Evolutionary conservation across 1,140 invertebrate genomes (phyloP).

Genomic region (Phortica variegata): DNA sequence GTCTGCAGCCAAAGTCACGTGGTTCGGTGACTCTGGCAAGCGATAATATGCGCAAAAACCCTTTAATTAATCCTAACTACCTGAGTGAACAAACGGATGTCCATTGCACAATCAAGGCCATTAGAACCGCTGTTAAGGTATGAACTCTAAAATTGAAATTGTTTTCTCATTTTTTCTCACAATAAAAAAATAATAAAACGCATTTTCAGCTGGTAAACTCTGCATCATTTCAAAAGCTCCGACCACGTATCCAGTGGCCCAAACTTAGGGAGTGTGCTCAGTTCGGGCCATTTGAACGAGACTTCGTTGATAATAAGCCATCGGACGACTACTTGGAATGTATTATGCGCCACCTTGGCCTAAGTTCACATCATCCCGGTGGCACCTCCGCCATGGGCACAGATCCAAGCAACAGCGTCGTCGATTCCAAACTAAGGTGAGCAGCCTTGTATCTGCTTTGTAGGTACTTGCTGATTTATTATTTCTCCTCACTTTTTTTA

Average conservation of each 20-base stretch:
- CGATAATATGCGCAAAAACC: slow-evolving; percentile 62
- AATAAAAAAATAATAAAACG: too few species aligned
- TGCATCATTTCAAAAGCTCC: slow-evolving; percentile 62
- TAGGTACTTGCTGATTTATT: neutral
- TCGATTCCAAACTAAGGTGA: slow-evolving; percentile 37
- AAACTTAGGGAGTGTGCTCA: slow-evolving; percentile 62
- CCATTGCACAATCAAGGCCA: slow-evolving; percentile 64
- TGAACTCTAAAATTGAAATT: neutral
- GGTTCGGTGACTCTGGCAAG: slow-evolving; percentile 64
- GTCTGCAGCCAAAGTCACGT: slow-evolving; percentile 67
- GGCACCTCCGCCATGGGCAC: slow-evolving; percentile 68
- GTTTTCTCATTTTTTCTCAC: neutral
- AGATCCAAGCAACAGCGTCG: slow-evolving; percentile 61
- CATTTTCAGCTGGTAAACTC: slow-evolving; percentile 58
- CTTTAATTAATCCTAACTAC: slow-evolving; percentile 75
- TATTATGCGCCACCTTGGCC: slow-evolving; percentile 63
- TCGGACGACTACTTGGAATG: slow-evolving; percentile 68
- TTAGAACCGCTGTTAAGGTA: slow-evolving; percentile 61
- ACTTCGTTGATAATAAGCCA: slow-evolving; percentile 42
- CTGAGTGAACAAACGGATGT: slow-evolving; percentile 65
- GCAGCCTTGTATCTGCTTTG: neutral
- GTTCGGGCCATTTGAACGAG: slow-evolving; percentile 43
- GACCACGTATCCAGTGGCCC: slow-evolving; percentile 67
- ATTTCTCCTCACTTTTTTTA: slow-evolving; percentile 37
- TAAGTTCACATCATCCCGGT: slow-evolving; percentile 69